Evolutionary conservation across 1,140 invertebrate species (phyloP), one percentile per base, ranked within the genome.

Genomic region (Lordiphosa collinella): DNA sequence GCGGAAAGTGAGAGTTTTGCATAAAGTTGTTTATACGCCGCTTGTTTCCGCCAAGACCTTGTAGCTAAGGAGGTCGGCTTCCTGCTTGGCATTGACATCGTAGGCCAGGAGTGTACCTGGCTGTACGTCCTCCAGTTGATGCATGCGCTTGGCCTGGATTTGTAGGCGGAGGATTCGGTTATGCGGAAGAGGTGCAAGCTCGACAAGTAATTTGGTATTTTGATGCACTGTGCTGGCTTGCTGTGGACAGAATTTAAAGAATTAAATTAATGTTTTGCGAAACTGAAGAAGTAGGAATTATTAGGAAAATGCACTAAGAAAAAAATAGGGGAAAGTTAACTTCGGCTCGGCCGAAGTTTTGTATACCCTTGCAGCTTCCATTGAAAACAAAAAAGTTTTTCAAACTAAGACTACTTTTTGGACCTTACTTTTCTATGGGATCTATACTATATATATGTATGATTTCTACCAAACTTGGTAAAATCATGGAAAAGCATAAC

Each of bases 71-170:
- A 36, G 38, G 14, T 67, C 47, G 4, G 52, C 40, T 5, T 35
- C 14, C 4, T 22, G 9, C 11, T 9, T 4, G 9, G 29, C 43
- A 48, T 67, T 59, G 12, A 37, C 43, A 50, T 68, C 65, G 4
- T 18, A 36, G 2, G 18, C 35, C 41, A 32, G 5, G 8, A 59
- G 3, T 18, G 13, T 46, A 8, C 34, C 60, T 0, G 37, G 36
- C 8, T 46, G 44, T 40, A 64, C 10, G 13, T 56, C 36, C 2
- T 35, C 2, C n/a, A 67, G 4, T 0, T 6, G 35, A 11, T 48
- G 22, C 14, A 18, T 2, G 16, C 31, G 48, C 3, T 16, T 14
- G 0, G 52, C 11, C 8, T 40, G 9, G 9, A 59, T 11, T 7
- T 18, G 7, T 14, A 44, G 7, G 11, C 41, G 29, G 4, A 12